Evolutionary conservation across 1,140 invertebrate species (phyloP), one percentile per base, ranked within the genome.

Genomic region (Mycetomoellerius zeteki): DNA sequence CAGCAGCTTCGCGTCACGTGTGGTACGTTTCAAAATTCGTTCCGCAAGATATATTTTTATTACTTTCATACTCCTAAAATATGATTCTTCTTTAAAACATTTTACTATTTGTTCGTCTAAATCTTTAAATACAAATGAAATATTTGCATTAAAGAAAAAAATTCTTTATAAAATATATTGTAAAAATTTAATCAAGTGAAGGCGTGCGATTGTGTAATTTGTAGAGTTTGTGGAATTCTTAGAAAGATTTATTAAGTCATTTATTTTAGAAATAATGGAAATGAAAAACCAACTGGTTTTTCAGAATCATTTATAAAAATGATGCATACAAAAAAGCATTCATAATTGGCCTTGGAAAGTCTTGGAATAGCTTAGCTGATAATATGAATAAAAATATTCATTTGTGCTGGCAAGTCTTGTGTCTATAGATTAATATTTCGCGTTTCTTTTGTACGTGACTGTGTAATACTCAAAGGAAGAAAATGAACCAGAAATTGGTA

Each of bases 371-470:
- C 19, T n/a, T 50, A 37, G 30, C 19, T n/a, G n/a, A n/a, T n/a
- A n/a, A n/a, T n/a, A n/a, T n/a, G n/a, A n/a, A 33, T 72, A 72
- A 82, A 27, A 58, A 33, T 64, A 65, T 82, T 81, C 19, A 71
- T 58, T 58, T 82, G 6, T 71, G 24, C 54, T 56, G 10, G 10
- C 52, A 33, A 43, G 21, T 3, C 19, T 6, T 30, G 0, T 52
- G 12, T 52, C 14, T 56, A 21, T 71, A 71, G 16, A 8, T 81
- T 47, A 82, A 72, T 73, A 72, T 72, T 72, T 24, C 24, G 12
- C n/a, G 16, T 47, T 69, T 37, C n/a, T 56, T 37, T 71, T 2
- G n/a, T 33, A 3, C 21, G 33, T 3, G 30, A 37, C 16, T 43
- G 8, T 43, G 16, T 37, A 10, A 24, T 19, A 12, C 27, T 78